These are phyloP conservation scores for Brachionus plicatilis DNA, from an alignment of 1,140 invertebrate species.

Conservation along the genomic window DNA sequence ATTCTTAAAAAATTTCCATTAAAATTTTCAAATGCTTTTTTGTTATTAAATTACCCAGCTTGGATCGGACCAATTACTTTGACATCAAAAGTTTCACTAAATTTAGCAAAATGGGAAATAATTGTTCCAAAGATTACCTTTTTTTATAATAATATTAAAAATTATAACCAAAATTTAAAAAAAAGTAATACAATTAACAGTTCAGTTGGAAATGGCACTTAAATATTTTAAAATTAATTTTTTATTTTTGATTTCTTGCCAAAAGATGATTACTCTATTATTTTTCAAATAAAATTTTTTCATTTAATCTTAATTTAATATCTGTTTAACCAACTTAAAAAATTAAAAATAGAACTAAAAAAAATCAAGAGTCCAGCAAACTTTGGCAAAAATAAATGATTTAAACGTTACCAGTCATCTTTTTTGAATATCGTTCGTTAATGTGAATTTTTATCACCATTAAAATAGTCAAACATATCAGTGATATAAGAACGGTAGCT, in stretches of 20 bases:
- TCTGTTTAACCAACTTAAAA: no score
- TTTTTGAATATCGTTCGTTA: conserved; percentile 49
- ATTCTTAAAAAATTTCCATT: neutral
- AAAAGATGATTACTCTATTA: neutral
- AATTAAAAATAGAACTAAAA: no score
- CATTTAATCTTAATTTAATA: no score
- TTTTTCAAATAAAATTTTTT: no score
- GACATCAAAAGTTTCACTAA: neutral
- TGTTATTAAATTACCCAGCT: neutral
- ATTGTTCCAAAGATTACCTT: conserved; percentile 42
- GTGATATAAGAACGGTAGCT: conserved; percentile 46
- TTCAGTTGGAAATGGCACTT: conserved; percentile 52
- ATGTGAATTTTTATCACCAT: conserved; percentile 50
- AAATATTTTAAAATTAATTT: neutral
- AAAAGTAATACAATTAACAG: conserved; percentile 50
- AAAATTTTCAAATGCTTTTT: neutral
- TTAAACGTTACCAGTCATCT: conserved; percentile 41
- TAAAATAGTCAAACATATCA: conserved; percentile 49
- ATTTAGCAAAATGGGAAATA: neutral
- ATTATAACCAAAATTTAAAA: neutral
- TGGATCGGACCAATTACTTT: neutral
- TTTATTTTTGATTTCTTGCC: neutral
- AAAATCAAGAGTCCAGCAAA: no score
- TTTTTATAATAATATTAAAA: neutral
- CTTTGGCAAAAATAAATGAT: neutral